Evolutionary conservation across 2,888 invertebrate species (phyloP), one percentile per base, ranked within the genome.

Genomic region (Yponomeuta cagnagella): DNA sequence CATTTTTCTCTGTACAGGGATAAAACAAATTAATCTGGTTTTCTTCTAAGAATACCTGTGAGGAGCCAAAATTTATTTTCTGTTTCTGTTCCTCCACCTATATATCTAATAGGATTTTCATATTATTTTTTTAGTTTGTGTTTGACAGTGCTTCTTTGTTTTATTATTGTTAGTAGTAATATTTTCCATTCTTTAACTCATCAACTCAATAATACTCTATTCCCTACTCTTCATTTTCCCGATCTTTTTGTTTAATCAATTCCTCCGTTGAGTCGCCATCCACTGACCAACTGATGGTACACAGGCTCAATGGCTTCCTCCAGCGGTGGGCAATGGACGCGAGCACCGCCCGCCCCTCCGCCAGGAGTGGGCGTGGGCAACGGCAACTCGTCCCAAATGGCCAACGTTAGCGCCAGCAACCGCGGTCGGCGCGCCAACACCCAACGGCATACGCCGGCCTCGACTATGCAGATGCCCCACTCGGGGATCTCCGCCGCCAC

Each of bases 311-410:
- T 86, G 65, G 80, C 86, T 30, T 31, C 86, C 30, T 33, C 86
- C 72, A 90, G 52, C 37, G 93, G 94, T 23, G 95, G 96, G 0
- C 96, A 96, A 76, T 96, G 96, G 96, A 96, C 96, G 43, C 92
- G 96, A 48, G 96, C 96, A 76, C 96, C 96, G 0, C 93, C 95
- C 0, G 95, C 95, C 63, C 96, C 96, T 10, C 95, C 96, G 1
- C 90, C 93, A 71, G 76, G 84, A 71, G 85, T 79, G 70, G 52
- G 52, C 15, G 88, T 81, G 71, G 76, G 75, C 74, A 78, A 81
- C 66, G 82, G 76, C 75, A 81, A 77, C 23, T 81, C 82, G 48
- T 78, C 75, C 79, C 74, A 80, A 81, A 37, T 33, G 23, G 67
- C 12, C 67, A 69, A 52, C 67, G 23, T 65, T 9, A 48, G 64